Percentiles rank a stretch among this genome's conserved stretches.
phyloP scores from a whole-genome alignment of 1,140 invertebrate genomes.

The Carposina sasakii region DNA sequence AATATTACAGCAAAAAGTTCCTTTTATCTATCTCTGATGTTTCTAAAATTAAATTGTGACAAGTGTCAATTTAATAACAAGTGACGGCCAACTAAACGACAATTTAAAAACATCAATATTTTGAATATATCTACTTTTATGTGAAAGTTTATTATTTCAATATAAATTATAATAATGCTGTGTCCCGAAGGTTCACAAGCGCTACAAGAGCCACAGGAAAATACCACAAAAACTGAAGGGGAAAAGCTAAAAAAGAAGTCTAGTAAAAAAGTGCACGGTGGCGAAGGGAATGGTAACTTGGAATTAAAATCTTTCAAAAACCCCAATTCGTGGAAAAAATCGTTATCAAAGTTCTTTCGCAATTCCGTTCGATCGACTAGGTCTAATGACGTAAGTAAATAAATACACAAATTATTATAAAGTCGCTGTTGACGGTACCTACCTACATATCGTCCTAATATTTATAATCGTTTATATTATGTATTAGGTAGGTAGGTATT shows the following conservation, averaged over 20 bases:
- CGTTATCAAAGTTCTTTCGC: conserved; percentile 57
- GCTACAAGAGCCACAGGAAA: conserved; percentile 34
- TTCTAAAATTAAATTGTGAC: too few species aligned
- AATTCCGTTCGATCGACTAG: conserved; percentile 55
- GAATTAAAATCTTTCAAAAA: conserved; percentile 54
- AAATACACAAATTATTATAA: conserved; percentile 10
- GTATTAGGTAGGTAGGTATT: too few species aligned
- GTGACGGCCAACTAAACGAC: too few species aligned
- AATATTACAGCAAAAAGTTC: too few species aligned
- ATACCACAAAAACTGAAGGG: conserved; percentile 27
- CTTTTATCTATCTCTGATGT: too few species aligned
- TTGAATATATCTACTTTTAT: too few species aligned
- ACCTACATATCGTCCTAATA: too few species aligned
- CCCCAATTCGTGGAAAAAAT: conserved; percentile 60
- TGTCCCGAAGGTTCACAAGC: conserved; percentile 36
- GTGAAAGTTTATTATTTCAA: conserved; percentile 1
- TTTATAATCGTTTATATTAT: too few species aligned
- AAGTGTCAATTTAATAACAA: too few species aligned
- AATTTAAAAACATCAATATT: too few species aligned
- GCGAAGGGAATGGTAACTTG: conserved; percentile 41
- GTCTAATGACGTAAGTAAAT: conserved; percentile 57
- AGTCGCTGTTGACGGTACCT: too few species aligned
- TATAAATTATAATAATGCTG: neutral
- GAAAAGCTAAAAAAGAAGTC: conserved; percentile 33
- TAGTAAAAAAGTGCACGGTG: conserved; percentile 37